phyloP scores from a whole-genome alignment of 2,888 invertebrate genomes.

The Tortrix viridana region DNA sequence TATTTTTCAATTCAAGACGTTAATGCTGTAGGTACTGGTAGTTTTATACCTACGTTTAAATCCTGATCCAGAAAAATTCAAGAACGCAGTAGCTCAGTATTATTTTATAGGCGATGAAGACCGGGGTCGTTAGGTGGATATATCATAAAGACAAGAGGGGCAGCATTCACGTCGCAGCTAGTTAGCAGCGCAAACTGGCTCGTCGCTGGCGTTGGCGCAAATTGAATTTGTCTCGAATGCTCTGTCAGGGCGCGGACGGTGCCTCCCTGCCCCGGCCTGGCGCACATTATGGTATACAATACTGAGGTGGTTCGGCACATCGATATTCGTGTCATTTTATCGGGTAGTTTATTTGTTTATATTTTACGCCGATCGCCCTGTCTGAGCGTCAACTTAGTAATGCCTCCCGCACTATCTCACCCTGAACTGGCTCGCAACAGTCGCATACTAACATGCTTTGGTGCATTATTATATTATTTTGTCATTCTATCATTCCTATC shows the following conservation, averaged over 20 bases:
- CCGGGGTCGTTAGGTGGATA: constrained; percentile 61
- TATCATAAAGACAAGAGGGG: constrained; percentile 69
- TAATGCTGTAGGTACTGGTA: no score
- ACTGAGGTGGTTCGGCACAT: constrained; percentile 9
- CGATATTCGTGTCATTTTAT: background rate
- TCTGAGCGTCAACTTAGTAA: no score
- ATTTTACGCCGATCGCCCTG: no score
- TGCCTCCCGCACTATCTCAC: no score
- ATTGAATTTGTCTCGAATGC: constrained; percentile 79
- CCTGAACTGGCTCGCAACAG: no score
- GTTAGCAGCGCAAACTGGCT: constrained; percentile 80
- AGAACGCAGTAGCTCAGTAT: constrained; percentile 21
- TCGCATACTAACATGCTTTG: no score
- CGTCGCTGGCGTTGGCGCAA: constrained; percentile 76
- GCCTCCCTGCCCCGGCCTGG: constrained; percentile 35
- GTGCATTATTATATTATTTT: no score
- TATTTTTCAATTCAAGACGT: no score
- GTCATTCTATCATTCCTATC: no score
- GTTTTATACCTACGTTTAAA: background rate
- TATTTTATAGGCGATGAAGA: constrained; percentile 46
- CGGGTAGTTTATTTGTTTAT: background rate
- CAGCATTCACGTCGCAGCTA: constrained; percentile 76
- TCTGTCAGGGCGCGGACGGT: constrained; percentile 52
- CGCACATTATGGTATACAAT: constrained; percentile 22
- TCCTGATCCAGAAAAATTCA: background rate